phyloP scores from a whole-genome alignment of 2,888 invertebrate genomes.

The Xylota sylvarum region DNA sequence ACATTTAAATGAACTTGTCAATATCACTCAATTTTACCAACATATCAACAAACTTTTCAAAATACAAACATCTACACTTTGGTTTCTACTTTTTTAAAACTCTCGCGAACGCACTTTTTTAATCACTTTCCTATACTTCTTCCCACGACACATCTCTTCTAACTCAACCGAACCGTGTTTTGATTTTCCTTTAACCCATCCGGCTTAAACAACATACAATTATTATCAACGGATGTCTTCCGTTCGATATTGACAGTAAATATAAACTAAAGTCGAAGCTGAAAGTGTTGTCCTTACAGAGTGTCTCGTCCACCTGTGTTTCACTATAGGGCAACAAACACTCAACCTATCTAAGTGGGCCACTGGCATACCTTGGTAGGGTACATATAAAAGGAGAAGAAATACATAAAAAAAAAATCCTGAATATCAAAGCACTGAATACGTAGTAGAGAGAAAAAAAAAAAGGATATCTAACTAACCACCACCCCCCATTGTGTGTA shows the following conservation, averaged over 20 bases:
- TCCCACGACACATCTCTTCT: conserved; percentile 1
- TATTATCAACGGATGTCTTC: conserved; percentile 78
- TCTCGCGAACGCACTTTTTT: conserved; percentile 11
- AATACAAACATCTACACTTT: too few species aligned
- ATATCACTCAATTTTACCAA: too few species aligned
- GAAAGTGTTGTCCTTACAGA: conserved; percentile 74
- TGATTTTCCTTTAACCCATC: conserved; percentile 13
- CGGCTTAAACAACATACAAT: conserved; percentile 15
- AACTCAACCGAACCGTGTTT: background rate
- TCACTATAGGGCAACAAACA: conserved; percentile 71
- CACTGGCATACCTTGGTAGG: conserved; percentile 68
- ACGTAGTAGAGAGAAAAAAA: conserved; percentile 50
- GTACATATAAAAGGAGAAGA: conserved; percentile 63
- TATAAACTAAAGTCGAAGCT: conserved; percentile 83
- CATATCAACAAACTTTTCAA: too few species aligned
- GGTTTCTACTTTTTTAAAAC: background rate
- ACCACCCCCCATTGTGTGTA: conserved; percentile 66
- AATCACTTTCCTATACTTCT: background rate
- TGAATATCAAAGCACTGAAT: conserved; percentile 74
- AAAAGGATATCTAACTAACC: conserved; percentile 67
- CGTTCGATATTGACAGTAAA: conserved; percentile 85
- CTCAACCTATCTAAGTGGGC: conserved; percentile 77
- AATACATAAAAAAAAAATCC: conserved; percentile 57
- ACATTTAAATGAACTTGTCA: too few species aligned
- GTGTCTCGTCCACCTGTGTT: conserved; percentile 74